phyloP scores from a whole-genome alignment of 2,797 vertebrate genomes.

The Semaprochilodus insignis region DNA sequence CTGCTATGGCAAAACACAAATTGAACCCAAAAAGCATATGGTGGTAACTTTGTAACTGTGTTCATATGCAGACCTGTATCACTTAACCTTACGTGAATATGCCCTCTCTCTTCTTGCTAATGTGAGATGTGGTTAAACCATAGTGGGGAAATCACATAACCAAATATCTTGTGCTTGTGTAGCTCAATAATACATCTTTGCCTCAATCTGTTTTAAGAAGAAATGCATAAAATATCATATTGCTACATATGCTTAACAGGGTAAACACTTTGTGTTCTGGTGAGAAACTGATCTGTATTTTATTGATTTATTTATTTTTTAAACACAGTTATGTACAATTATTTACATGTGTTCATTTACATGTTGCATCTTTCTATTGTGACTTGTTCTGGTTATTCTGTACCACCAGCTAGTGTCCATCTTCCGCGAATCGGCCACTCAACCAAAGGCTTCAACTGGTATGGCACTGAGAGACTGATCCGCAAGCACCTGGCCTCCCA shows the following conservation, averaged over 20 bases:
- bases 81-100: background rate
- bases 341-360: too few relatives aligned
- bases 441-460: conserved; percentile 94
- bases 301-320: too few relatives aligned
- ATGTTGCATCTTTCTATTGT: too few relatives aligned
- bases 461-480: conserved; percentile 91
- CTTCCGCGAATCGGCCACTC: conserved; percentile 92
- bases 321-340: too few relatives aligned
- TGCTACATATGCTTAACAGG: background rate
- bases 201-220: background rate
- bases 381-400: conserved; percentile 1
- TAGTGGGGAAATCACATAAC: background rate
- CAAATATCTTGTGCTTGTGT: too few relatives aligned
- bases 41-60: background rate
- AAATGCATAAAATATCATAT: background rate
- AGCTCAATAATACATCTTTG: background rate
- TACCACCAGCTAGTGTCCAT: conserved; percentile 86
- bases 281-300: background rate
- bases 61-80: background rate
- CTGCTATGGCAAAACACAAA: background rate
- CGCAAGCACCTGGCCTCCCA: conserved; percentile 85
- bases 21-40: background rate
- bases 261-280: background rate
- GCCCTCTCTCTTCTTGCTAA: background rate
- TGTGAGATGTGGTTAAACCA: background rate